phyloP scores from a whole-genome alignment of 1,140 invertebrate genomes.

The Belonocnema kinseyi region DNA sequence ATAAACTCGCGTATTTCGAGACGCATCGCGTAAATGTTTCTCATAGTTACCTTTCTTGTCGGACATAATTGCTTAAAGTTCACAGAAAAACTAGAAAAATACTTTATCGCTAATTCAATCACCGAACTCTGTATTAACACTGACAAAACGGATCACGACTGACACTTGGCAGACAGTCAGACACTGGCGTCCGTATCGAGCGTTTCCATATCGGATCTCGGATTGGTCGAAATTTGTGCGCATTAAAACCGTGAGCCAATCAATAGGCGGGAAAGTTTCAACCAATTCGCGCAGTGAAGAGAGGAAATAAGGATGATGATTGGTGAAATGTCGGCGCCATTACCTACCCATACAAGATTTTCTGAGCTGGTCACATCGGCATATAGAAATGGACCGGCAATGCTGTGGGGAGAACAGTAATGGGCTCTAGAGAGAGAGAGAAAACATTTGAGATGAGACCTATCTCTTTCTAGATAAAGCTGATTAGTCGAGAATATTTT shows the following conservation, averaged over 20 bases:
- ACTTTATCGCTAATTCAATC: conserved; percentile 63
- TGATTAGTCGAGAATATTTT: too few relatives aligned
- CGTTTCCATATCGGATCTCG: conserved; percentile 43
- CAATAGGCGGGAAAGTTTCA: not conserved
- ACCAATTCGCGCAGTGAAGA: not conserved
- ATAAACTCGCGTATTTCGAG: conserved; percentile 52
- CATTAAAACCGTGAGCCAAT: not conserved
- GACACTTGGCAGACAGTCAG: conserved; percentile 50
- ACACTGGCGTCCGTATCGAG: conserved; percentile 68
- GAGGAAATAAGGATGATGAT: not conserved
- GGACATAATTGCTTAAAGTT: conserved; percentile 73
- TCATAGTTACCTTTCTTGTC: conserved; percentile 77
- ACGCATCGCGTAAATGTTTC: conserved; percentile 48
- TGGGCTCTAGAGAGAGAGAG: too few relatives aligned
- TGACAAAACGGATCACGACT: conserved; percentile 65
- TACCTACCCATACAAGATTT: too few relatives aligned
- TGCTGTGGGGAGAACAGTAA: too few relatives aligned
- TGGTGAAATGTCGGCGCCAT: not conserved
- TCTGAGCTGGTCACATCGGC: too few relatives aligned
- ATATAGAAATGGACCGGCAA: too few relatives aligned
- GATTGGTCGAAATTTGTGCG: not conserved
- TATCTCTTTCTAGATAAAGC: too few relatives aligned
- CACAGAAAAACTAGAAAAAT: conserved; percentile 66
- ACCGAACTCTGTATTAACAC: conserved; percentile 63
- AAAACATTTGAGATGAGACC: too few relatives aligned